Conservation (phyloP, 2,888 invertebrate species). For the Cerastis leucographa region DNA sequence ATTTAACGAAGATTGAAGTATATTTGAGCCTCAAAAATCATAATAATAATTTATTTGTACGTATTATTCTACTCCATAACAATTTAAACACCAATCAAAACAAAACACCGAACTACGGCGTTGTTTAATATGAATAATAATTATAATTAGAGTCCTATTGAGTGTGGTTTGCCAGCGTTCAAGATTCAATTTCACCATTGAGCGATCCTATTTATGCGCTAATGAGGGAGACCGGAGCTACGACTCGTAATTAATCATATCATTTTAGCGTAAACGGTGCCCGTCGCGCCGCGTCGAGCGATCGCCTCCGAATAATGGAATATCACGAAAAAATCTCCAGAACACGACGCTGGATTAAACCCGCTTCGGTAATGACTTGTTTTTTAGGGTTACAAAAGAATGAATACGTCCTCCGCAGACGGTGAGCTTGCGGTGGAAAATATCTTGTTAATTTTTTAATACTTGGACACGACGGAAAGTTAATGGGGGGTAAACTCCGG, state of each 20-base stretch:
- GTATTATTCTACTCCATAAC: constrained; percentile 28
- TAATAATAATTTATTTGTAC: constrained; percentile 20
- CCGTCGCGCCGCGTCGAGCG: constrained; percentile 81
- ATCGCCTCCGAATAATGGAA: constrained; percentile 88
- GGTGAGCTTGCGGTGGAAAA: constrained; percentile 76
- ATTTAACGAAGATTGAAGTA: constrained; percentile 2
- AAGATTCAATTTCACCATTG: constrained; percentile 89
- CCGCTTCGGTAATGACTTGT: constrained; percentile 90
- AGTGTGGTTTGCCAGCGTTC: constrained; percentile 78
- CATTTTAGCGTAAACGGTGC: constrained; percentile 88
- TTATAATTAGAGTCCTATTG: constrained; percentile 87
- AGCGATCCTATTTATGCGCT: constrained; percentile 88
- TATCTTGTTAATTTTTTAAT: constrained; percentile 88
- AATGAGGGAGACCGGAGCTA: constrained; percentile 87
- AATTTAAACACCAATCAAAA: constrained; percentile 47
- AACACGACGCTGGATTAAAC: constrained; percentile 87
- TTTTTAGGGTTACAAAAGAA: constrained; percentile 90
- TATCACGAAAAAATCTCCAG: constrained; percentile 85
- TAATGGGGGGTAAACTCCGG: constrained; percentile 81
- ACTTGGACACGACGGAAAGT: constrained; percentile 76
- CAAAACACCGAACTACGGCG: constrained; percentile 61
- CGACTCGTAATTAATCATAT: constrained; percentile 89
- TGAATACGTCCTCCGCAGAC: constrained; percentile 89
- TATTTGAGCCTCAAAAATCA: neutral
- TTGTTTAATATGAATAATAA: constrained; percentile 82